Percentiles rank a stretch among this genome's conserved stretches.
Evolutionary conservation across 2,113 vertebrate genomes (phyloP).

Genomic region (Notiomystis cincta): DNA sequence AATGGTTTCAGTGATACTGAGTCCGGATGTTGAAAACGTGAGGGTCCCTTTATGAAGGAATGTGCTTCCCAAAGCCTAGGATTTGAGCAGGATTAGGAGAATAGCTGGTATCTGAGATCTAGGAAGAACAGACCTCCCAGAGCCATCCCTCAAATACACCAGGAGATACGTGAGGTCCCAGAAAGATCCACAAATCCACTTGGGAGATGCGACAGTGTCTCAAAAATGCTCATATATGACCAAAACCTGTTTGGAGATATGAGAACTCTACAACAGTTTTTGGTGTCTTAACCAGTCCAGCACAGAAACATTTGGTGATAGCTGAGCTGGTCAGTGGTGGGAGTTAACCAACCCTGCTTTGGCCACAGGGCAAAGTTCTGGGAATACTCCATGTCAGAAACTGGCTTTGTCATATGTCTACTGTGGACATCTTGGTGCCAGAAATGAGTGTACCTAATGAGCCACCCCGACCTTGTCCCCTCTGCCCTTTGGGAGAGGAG

Average conservation of each 20-base stretch:
- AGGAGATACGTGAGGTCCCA: not conserved
- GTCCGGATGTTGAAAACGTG: not conserved
- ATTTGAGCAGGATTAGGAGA: not conserved
- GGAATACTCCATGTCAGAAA: not conserved
- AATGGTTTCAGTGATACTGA: not conserved
- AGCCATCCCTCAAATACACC: not conserved
- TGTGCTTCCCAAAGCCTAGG: not conserved
- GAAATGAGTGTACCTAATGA: not conserved
- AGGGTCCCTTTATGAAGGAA: not conserved
- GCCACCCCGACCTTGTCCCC: not conserved
- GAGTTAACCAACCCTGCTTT: not conserved
- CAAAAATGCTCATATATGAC: not conserved
- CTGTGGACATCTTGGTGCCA: not conserved
- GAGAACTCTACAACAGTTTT: not conserved
- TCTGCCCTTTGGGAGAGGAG: not conserved
- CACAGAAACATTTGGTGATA: not conserved
- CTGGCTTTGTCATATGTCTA: not conserved
- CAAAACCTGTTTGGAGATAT: not conserved
- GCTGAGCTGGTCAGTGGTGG: not conserved
- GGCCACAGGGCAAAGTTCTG: not conserved
- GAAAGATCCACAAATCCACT: not conserved
- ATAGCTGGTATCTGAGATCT: not conserved
- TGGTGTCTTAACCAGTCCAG: not conserved
- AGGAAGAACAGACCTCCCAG: not conserved
- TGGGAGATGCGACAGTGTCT: not conserved